A percentile compares a stretch with the other conserved stretches of the same genome.
Conservation (phyloP, 2,797 vertebrate species). For the Artibeus lituratus region DNA sequence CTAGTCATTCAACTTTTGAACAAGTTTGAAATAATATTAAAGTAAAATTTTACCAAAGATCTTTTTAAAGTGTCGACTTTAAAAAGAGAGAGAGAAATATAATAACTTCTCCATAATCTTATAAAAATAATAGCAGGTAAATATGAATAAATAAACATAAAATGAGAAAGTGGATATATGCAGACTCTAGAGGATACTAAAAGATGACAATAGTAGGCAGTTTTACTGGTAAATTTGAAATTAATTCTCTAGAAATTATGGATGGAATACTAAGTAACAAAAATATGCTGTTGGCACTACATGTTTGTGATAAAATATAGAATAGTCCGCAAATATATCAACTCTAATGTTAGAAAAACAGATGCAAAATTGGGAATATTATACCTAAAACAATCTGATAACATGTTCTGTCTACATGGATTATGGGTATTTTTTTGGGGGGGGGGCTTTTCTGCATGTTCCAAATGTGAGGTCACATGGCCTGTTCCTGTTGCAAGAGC, state of each 20-base stretch:
- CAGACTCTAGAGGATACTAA: neutral
- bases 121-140: neutral
- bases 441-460: neutral
- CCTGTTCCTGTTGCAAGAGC: conserved; percentile 1
- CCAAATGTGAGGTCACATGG: neutral
- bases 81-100: neutral
- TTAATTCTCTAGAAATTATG: conserved; percentile 26
- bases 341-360: neutral
- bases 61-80: neutral
- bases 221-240: neutral
- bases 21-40: neutral
- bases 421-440: neutral
- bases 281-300: conserved; percentile 3
- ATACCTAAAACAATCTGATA: neutral
- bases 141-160: neutral
- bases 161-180: neutral
- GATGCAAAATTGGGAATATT: neutral
- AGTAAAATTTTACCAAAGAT: neutral
- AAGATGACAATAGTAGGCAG: neutral
- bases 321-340: neutral
- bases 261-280: neutral
- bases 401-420: neutral
- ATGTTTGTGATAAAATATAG: neutral
- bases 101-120: neutral
- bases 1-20: neutral